Conservation (phyloP, 1,140 invertebrate species). For the Hyles vespertilio region DNA sequence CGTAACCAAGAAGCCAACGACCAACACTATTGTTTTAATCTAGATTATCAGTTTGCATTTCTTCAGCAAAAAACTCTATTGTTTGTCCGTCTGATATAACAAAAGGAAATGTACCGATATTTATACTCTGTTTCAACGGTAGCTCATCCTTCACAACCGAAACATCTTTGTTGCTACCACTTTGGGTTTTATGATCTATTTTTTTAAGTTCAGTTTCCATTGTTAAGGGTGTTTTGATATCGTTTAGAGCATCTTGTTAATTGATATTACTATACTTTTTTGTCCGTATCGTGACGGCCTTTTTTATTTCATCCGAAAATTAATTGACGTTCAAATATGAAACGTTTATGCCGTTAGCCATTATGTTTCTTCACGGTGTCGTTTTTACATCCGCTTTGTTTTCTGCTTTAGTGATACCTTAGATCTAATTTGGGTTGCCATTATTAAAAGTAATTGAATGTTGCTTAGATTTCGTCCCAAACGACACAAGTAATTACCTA, state of each 20-base stretch:
- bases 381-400: conserved; percentile 17
- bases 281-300: conserved; percentile 12
- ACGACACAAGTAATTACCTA: no score
- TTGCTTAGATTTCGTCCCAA: no score
- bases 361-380: conserved; percentile 33
- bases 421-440: no score
- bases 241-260: conserved; percentile 18
- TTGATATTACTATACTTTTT: conserved; percentile 36
- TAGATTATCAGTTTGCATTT: no score
- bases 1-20: no score
- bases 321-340: conserved; percentile 44
- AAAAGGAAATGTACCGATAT: conserved; percentile 11
- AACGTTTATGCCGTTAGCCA: conserved; percentile 37
- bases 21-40: conserved; percentile 1
- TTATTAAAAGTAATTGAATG: no score
- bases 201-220: not conserved
- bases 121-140: not conserved
- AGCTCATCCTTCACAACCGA: not conserved
- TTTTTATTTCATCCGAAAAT: conserved; percentile 29
- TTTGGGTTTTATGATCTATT: not conserved
- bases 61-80: not conserved
- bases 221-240: not conserved
- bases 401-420: not conserved
- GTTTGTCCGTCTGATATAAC: conserved; percentile 4
- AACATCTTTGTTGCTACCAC: not conserved